A percentile compares a stretch with the other conserved stretches of the same genome.
Evolutionary conservation across 1,140 invertebrate genomes (phyloP).

Genomic region (Trachelipus rathkii): DNA sequence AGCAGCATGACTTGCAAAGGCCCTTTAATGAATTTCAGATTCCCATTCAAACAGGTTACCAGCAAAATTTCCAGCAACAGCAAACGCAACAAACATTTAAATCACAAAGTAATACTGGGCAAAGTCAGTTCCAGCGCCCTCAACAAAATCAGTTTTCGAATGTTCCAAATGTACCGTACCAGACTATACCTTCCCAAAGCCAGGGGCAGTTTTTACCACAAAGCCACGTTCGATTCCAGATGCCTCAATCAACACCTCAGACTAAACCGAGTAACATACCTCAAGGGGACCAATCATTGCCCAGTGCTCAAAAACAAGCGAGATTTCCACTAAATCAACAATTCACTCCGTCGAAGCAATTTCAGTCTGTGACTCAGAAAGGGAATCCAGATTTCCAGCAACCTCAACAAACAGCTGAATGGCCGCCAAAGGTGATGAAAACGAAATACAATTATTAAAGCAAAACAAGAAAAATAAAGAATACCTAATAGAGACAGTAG

Average conservation of each 20-base stretch:
- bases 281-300: too few relatives aligned
- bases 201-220: not conserved
- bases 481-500: not conserved
- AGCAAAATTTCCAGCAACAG: not conserved
- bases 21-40: not conserved
- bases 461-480: not conserved
- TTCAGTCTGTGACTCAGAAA: not conserved
- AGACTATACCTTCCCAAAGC: not conserved
- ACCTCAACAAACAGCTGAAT: not conserved
- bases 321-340: too few relatives aligned
- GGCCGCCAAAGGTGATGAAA: conserved; percentile 2
- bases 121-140: not conserved
- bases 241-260: too few relatives aligned
- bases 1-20: not conserved
- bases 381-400: not conserved
- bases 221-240: not conserved
- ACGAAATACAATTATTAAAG: not conserved
- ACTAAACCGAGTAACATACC: too few relatives aligned
- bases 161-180: not conserved
- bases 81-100: too few relatives aligned
- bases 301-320: too few relatives aligned
- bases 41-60: not conserved
- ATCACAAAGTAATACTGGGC: too few relatives aligned
- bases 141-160: not conserved
- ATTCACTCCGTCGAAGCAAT: too few relatives aligned